Percentiles rank a stretch among this genome's conserved stretches.
These are phyloP conservation scores for Bolinopsis microptera DNA, from an alignment of 37 sponge, comb jelly and placozoan genomes.

Conservation along the genomic window DNA sequence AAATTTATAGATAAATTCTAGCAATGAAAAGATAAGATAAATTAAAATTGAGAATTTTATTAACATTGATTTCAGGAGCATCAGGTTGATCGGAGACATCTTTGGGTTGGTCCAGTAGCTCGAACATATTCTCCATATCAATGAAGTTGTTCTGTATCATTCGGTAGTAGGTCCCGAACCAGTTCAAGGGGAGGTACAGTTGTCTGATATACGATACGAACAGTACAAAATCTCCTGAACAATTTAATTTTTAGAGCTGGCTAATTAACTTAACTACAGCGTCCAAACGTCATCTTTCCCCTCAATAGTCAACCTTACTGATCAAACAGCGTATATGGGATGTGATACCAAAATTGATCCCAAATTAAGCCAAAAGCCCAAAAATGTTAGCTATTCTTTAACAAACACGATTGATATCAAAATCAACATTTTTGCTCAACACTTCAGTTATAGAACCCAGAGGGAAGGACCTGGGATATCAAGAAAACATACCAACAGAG, in stretches of 20 bases:
- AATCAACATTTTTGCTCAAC: too few relatives aligned
- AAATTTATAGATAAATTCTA: too few relatives aligned
- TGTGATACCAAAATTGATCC: too few relatives aligned
- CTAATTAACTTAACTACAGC: background rate
- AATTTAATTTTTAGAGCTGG: background rate
- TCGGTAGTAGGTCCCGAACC: slow-evolving; percentile 93
- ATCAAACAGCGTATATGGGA: too few relatives aligned
- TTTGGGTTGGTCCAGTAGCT: slow-evolving; percentile 78
- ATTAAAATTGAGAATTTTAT: too few relatives aligned
- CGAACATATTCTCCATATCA: slow-evolving; percentile 99
- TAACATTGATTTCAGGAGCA: slow-evolving; percentile 40
- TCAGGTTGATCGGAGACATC: slow-evolving; percentile 77
- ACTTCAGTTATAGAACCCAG: too few relatives aligned
- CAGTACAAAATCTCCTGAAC: slow-evolving; percentile 93
- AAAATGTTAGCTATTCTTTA: too few relatives aligned
- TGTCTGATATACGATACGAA: slow-evolving; percentile 95
- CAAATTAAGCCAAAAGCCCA: too few relatives aligned
- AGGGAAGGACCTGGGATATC: too few relatives aligned
- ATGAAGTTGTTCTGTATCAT: slow-evolving; percentile 95
- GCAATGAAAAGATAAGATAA: too few relatives aligned
- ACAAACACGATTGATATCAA: too few relatives aligned
- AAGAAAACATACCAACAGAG: slow-evolving; percentile 35
- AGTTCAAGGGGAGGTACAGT: slow-evolving; percentile 94
- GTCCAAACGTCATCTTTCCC: background rate
- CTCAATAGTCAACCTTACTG: too few relatives aligned